A percentile compares a stretch with the other conserved stretches of the same genome.
Conservation (phyloP, 2,888 invertebrate species). For the Dicyrtomina minuta region DNA sequence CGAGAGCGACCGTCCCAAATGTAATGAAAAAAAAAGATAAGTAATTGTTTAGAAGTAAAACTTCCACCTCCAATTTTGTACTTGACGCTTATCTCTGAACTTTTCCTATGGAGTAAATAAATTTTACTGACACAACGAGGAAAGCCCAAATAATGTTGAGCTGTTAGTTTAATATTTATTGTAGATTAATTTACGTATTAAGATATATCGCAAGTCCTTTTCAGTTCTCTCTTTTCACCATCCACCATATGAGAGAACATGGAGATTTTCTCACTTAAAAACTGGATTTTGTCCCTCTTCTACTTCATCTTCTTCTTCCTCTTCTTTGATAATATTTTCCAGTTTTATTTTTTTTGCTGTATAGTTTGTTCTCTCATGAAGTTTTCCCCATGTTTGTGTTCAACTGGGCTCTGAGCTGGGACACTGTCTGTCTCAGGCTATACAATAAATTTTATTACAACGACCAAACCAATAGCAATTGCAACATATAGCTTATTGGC, state of each 20-base stretch:
- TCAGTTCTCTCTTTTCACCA: not conserved
- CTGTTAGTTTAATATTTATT: conserved; percentile 9
- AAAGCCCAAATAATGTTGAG: conserved; percentile 33
- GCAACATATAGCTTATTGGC: too few relatives aligned
- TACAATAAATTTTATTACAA: too few relatives aligned
- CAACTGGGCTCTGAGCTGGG: too few relatives aligned
- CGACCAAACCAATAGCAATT: too few relatives aligned
- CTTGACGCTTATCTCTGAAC: conserved; percentile 11
- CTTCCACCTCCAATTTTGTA: conserved; percentile 31
- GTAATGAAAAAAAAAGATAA: conserved; percentile 12
- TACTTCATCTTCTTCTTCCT: not conserved
- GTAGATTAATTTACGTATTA: conserved; percentile 27
- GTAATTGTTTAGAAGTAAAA: conserved; percentile 26
- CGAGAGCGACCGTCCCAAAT: too few relatives aligned
- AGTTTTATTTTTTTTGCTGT: not conserved
- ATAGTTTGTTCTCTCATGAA: too few relatives aligned
- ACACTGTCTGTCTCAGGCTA: too few relatives aligned
- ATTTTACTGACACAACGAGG: conserved; percentile 30
- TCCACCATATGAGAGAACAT: not conserved
- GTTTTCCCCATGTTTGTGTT: too few relatives aligned
- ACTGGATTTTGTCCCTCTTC: not conserved
- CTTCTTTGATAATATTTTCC: not conserved
- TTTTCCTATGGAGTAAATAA: conserved; percentile 19
- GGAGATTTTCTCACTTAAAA: conserved; percentile 15
- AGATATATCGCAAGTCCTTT: conserved; percentile 20